These are phyloP conservation scores for Sarcophaga carnaria DNA, from an alignment of 2,888 invertebrate genomes.

Conservation along the genomic window DNA sequence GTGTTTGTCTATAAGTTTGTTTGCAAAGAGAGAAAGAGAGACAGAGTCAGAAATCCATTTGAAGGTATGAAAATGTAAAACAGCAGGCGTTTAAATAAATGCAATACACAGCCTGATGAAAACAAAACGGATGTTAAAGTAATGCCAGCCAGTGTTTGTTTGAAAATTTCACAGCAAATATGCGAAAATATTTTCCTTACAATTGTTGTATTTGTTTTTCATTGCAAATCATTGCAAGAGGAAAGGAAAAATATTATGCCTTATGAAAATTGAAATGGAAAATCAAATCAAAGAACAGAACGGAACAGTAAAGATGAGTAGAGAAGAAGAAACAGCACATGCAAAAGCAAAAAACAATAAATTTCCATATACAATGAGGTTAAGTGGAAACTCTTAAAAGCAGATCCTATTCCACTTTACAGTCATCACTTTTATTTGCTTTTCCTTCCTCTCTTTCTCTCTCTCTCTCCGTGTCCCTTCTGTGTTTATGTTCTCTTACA, in stretches of 20 bases:
- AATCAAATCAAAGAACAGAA: background rate
- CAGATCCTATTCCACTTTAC: background rate
- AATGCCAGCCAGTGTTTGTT: background rate
- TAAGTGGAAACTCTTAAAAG: constrained; percentile 40
- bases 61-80: background rate
- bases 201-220: too few relatives aligned
- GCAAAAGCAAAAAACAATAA: background rate
- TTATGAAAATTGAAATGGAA: constrained; percentile 10
- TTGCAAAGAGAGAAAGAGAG: too few relatives aligned
- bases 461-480: too few relatives aligned
- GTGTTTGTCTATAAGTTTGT: too few relatives aligned
- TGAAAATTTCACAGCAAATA: background rate
- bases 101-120: background rate
- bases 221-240: too few relatives aligned
- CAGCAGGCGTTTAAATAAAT: constrained; percentile 5
- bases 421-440: too few relatives aligned
- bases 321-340: too few relatives aligned
- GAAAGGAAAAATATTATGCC: too few relatives aligned
- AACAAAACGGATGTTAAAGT: background rate
- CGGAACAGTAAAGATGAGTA: too few relatives aligned
- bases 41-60: background rate
- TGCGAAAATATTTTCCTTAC: too few relatives aligned
- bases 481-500: background rate
- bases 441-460: too few relatives aligned
- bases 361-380: constrained; percentile 43